Evolutionary conservation across 2,888 invertebrate species (phyloP).

Genomic region (Tipula vernalis): DNA sequence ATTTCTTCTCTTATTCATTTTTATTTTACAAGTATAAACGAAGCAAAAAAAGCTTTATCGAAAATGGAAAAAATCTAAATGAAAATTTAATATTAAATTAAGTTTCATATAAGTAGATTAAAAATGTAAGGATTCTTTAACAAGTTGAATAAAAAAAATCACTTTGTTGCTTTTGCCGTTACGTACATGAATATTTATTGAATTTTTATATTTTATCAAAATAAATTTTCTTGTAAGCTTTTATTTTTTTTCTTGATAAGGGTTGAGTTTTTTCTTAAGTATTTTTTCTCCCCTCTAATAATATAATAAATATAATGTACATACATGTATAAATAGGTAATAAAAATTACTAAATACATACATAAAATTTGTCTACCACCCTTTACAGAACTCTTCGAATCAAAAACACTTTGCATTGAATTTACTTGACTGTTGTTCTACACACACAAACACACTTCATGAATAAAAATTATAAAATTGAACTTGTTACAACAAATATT

Average conservation of each 20-base stretch:
- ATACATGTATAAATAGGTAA: neutral
- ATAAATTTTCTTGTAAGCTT: neutral
- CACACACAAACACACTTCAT: neutral
- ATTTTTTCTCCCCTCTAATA: neutral
- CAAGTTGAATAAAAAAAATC: neutral
- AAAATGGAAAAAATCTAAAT: neutral
- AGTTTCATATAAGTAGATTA: neutral
- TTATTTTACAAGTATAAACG: neutral
- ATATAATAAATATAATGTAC: neutral
- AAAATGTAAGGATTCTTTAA: neutral
- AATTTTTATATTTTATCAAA: neutral
- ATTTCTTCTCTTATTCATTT: neutral
- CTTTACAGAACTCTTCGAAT: neutral
- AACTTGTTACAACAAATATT: neutral
- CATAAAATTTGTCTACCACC: neutral
- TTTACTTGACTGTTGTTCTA: neutral
- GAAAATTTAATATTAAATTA: neutral
- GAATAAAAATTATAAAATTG: neutral
- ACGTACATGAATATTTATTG: neutral
- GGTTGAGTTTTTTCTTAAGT: neutral
- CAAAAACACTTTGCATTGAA: neutral
- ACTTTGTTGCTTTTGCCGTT: neutral
- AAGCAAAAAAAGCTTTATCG: neutral
- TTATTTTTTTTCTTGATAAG: neutral
- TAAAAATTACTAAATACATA: neutral